Evolutionary conservation across 2,113 vertebrate genomes (phyloP).

Genomic region (Ancistrus triradiatus): DNA sequence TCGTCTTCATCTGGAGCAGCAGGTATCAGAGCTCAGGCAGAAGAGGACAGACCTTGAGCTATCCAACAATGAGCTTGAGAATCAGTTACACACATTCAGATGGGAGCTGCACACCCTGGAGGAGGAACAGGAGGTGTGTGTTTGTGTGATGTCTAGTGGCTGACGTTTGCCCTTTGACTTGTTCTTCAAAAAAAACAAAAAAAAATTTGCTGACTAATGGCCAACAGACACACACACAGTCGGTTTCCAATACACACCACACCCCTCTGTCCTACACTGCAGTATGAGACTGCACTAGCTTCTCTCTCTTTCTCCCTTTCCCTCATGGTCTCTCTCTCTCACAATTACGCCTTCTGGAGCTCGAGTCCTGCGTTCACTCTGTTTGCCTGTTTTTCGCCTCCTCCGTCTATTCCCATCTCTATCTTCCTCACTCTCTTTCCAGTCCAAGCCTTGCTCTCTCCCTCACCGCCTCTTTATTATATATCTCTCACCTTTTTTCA

Average conservation of each 20-base stretch:
- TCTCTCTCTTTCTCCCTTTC: constrained; percentile 19
- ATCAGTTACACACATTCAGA: constrained; percentile 47
- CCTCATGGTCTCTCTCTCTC: neutral
- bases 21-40: constrained; percentile 57
- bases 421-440: too few relatives aligned
- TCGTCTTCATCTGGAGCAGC: constrained; percentile 55
- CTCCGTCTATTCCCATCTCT: too few relatives aligned
- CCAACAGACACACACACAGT: neutral
- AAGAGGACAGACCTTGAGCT: constrained; percentile 52
- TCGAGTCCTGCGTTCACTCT: too few relatives aligned
- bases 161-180: too few relatives aligned
- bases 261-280: constrained; percentile 14
- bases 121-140: constrained; percentile 30
- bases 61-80: constrained; percentile 48
- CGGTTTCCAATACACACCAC: neutral
- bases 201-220: neutral
- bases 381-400: too few relatives aligned
- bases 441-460: too few relatives aligned
- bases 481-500: too few relatives aligned
- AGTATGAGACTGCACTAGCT: too few relatives aligned
- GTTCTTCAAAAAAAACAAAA: too few relatives aligned
- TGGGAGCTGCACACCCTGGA: constrained; percentile 55
- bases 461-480: too few relatives aligned
- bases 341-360: too few relatives aligned
- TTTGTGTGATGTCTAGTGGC: constrained; percentile 32